phyloP scores from a whole-genome alignment of 2,888 invertebrate genomes.

The Callimorpha dominula region DNA sequence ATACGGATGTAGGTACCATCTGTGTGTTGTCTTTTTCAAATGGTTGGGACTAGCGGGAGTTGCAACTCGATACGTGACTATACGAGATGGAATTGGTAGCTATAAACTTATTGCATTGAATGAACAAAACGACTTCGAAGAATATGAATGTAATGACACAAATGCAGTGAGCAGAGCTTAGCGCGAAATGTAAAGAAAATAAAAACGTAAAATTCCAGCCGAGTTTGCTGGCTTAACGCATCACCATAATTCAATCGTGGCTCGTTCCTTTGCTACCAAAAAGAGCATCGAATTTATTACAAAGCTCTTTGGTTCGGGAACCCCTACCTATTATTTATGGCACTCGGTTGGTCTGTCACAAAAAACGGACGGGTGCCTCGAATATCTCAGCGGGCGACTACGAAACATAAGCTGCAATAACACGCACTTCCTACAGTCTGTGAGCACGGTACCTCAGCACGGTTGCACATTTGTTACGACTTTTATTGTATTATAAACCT shows the following conservation, averaged over 20 bases:
- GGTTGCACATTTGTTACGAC: conserved; percentile 65
- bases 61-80: conserved; percentile 74
- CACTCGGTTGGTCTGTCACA: conserved; percentile 86
- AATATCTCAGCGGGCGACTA: conserved; percentile 85
- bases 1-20: conserved; percentile 81
- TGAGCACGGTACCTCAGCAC: conserved; percentile 65
- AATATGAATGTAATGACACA: conserved; percentile 72
- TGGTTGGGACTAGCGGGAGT: conserved; percentile 64
- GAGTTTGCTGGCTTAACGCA: conserved; percentile 83
- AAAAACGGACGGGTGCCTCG: conserved; percentile 85
- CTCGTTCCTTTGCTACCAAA: conserved; percentile 81
- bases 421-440: conserved; percentile 82
- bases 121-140: conserved; percentile 72
- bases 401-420: conserved; percentile 85
- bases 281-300: conserved; percentile 86
- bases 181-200: conserved; percentile 78
- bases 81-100: conserved; percentile 69
- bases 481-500: conserved; percentile 64
- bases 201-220: conserved; percentile 75
- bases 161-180: conserved; percentile 70
- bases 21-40: conserved; percentile 83
- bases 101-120: conserved; percentile 74
- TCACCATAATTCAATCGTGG: conserved; percentile 85
- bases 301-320: conserved; percentile 81
- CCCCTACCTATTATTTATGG: conserved; percentile 87